These are phyloP conservation scores for Nesometra sesokonis DNA, from an alignment of 35 echinoderm and acorn worm species.

Conservation along the genomic window DNA sequence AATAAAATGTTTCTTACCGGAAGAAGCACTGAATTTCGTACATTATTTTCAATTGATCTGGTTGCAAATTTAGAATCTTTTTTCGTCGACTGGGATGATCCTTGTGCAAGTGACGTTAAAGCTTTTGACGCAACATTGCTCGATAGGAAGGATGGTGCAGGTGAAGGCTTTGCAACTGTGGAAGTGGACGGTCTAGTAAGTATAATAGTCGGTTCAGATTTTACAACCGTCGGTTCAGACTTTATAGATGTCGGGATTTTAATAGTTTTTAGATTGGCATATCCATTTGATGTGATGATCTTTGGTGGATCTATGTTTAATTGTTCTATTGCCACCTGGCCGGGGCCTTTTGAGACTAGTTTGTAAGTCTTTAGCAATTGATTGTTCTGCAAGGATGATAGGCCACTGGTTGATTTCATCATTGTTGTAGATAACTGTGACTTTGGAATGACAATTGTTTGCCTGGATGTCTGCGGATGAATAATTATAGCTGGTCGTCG, in stretches of 20 bases:
- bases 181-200: not conserved
- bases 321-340: not conserved
- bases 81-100: not conserved
- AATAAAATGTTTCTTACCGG: not conserved
- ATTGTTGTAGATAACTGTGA: not conserved
- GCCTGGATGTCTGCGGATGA: not conserved
- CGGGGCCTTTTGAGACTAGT: not conserved
- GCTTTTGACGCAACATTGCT: not conserved
- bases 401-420: not conserved
- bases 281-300: not conserved
- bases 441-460: not conserved
- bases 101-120: not conserved
- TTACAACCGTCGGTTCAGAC: not conserved
- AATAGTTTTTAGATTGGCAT: not conserved
- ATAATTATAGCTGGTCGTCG: not conserved
- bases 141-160: not conserved
- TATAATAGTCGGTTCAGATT: not conserved
- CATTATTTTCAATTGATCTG: not conserved
- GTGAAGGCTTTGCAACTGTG: not conserved
- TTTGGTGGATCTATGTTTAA: not conserved
- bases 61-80: not conserved
- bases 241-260: not conserved
- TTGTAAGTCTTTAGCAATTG: not conserved
- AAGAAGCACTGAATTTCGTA: not conserved
- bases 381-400: not conserved